These are phyloP conservation scores for Metacarcinus magister DNA, from an alignment of 2,888 invertebrate genomes.

Conservation along the genomic window DNA sequence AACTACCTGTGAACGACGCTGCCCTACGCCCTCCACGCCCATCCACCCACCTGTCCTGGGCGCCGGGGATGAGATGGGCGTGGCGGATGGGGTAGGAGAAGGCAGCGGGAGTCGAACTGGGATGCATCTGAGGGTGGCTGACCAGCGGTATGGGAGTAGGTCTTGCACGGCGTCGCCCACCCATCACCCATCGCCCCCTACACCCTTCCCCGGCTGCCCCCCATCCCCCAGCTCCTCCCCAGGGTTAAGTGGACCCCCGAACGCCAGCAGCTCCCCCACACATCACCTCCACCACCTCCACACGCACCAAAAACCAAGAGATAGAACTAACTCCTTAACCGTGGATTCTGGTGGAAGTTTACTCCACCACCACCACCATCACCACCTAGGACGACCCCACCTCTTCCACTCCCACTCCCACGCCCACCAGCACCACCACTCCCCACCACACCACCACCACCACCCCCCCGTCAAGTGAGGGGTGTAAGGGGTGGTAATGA, in stretches of 20 bases:
- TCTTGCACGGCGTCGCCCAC: conserved; percentile 86
- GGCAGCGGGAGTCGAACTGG: conserved; percentile 63
- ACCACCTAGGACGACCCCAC: conserved; percentile 71
- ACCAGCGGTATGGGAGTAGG: conserved; percentile 84
- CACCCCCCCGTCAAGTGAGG: conserved; percentile 78
- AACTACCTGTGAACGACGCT: conserved; percentile 84
- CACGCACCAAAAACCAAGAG: conserved; percentile 72
- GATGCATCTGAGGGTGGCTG: conserved; percentile 79
- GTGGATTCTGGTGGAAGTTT: conserved; percentile 79
- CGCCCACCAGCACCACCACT: conserved; percentile 53
- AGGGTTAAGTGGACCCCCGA: not conserved
- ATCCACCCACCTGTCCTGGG: conserved; percentile 73
- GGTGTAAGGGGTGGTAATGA: not conserved
- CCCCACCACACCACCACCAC: conserved; percentile 72
- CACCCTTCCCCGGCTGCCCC: conserved; percentile 64
- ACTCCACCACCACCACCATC: conserved; percentile 70
- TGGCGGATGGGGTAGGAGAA: not conserved
- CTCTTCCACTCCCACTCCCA: conserved; percentile 71
- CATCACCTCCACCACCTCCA: conserved; percentile 71
- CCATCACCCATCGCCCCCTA: conserved; percentile 75
- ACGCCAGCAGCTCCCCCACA: conserved; percentile 55
- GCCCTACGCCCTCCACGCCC: conserved; percentile 84
- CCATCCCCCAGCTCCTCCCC: conserved; percentile 67
- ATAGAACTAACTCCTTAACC: conserved; percentile 81
- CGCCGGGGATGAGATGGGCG: conserved; percentile 65